phyloP scores from a whole-genome alignment of 1,140 invertebrate genomes.

The Coptotermes formosanus region DNA sequence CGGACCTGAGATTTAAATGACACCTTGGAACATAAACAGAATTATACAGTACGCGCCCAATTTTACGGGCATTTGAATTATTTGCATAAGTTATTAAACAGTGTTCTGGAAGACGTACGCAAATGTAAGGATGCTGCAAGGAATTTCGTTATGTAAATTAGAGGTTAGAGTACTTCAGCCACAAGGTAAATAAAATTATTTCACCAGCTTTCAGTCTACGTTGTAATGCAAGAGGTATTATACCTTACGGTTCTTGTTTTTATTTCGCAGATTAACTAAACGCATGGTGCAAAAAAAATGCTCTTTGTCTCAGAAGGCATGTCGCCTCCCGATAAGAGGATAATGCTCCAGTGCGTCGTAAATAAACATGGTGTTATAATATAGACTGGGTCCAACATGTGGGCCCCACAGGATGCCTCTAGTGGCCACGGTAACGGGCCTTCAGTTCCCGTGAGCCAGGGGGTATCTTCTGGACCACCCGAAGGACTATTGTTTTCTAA shows the following conservation, averaged over 20 bases:
- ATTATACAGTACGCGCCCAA: background rate
- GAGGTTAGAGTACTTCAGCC: background rate
- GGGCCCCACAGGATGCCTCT: no score
- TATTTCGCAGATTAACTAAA: background rate
- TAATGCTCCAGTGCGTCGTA: no score
- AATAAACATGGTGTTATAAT: no score
- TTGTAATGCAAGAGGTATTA: background rate
- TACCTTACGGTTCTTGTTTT: background rate
- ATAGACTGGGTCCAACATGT: no score
- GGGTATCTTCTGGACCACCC: no score
- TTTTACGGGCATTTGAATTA: background rate
- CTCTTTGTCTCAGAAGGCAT: background rate
- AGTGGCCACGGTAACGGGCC: no score
- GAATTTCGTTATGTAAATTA: background rate
- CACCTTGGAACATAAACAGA: background rate
- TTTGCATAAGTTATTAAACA: conserved; percentile 10
- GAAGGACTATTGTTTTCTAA: no score
- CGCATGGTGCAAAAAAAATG: background rate
- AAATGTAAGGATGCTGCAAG: background rate
- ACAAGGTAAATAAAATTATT: background rate
- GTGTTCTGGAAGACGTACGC: background rate
- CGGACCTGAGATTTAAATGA: background rate
- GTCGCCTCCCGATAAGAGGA: background rate
- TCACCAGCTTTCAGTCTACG: background rate
- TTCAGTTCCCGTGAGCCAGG: no score